These are phyloP conservation scores for Notamacropus eugenii DNA, from an alignment of 2,797 vertebrate genomes.

Conservation along the genomic window DNA sequence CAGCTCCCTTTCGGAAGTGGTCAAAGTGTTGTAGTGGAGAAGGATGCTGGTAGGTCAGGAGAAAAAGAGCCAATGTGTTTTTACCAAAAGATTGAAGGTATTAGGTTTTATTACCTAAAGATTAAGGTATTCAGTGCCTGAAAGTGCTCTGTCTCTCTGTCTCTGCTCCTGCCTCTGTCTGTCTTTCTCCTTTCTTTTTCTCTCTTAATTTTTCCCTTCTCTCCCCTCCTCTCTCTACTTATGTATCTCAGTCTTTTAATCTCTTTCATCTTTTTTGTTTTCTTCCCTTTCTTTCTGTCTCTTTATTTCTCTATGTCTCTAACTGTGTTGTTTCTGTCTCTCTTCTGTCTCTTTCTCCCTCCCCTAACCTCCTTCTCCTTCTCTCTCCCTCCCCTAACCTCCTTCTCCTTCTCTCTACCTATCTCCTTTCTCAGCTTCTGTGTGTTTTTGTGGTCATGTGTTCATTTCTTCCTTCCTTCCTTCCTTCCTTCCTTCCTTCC, in stretches of 20 bases:
- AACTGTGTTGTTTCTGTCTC: background rate
- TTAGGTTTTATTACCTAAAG: background rate
- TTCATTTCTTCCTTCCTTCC: no score
- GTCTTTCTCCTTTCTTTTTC: background rate
- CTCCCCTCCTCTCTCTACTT: background rate
- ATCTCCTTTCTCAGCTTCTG: no score
- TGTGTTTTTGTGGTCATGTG: no score
- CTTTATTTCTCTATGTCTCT: background rate
- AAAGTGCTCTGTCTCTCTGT: background rate
- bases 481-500: no score
- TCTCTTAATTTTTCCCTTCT: background rate
- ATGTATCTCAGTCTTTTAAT: background rate
- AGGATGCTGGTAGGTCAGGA: background rate
- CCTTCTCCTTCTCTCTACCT: no score
- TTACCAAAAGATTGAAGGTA: background rate
- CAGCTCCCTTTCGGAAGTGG: background rate
- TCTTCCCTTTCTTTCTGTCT: no score
- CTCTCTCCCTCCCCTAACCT: no score
- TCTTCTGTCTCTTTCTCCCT: no score
- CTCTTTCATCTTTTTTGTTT: no score
- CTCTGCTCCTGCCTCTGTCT: background rate
- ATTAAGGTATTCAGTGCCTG: background rate
- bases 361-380: no score
- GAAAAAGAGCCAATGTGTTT: background rate
- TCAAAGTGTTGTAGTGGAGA: background rate